phyloP scores from a whole-genome alignment of 2,113 vertebrate species.

The Cyprinodon variegatus region DNA sequence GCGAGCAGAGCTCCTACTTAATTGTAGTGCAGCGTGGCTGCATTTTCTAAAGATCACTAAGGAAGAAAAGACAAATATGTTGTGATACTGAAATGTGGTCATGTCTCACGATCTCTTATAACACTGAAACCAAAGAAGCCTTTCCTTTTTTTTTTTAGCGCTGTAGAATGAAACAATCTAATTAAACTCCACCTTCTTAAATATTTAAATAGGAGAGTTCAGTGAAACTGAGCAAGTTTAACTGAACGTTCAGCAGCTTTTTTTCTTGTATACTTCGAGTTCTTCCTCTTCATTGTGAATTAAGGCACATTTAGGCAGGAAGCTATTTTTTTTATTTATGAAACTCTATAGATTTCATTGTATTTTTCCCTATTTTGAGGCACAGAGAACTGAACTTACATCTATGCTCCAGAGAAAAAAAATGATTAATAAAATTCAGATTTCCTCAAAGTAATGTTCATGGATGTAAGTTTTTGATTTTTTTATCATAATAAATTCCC shows the following conservation, averaged over 20 bases:
- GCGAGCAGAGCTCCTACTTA: slow-evolving; percentile 42
- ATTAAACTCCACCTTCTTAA: not conserved
- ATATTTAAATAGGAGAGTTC: too few species aligned
- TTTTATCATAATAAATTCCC: not conserved
- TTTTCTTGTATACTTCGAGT: not conserved
- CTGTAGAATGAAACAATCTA: not conserved
- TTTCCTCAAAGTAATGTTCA: not conserved
- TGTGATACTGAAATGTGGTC: not conserved
- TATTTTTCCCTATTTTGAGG: not conserved
- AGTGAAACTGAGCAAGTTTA: too few species aligned
- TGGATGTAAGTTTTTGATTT: not conserved
- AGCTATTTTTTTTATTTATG: not conserved
- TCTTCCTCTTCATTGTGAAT: not conserved
- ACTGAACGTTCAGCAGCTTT: too few species aligned
- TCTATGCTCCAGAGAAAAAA: not conserved
- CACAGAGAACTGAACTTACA: not conserved
- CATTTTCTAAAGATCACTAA: not conserved
- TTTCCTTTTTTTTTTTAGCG: not conserved
- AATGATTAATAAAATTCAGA: not conserved
- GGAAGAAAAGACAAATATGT: not conserved
- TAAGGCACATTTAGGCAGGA: not conserved
- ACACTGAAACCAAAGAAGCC: not conserved
- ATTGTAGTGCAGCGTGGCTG: slow-evolving; percentile 12
- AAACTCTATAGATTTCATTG: not conserved
- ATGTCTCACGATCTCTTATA: not conserved